Evolutionary conservation across 2,797 vertebrate genomes (phyloP).

Genomic region (Sebastes elongatus): DNA sequence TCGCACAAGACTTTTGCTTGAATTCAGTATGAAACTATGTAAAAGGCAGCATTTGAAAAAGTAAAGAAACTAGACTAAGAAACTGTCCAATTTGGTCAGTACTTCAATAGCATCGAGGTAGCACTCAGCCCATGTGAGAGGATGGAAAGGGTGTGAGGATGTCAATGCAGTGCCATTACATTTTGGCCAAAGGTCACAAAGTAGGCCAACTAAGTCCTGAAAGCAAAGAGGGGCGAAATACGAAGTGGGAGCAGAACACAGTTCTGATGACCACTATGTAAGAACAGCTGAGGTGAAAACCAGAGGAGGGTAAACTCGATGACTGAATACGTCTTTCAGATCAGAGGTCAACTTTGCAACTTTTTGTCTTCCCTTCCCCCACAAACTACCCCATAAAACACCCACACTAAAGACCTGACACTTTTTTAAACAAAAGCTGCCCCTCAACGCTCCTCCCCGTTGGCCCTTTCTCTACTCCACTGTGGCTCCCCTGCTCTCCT

Average conservation of each 20-base stretch:
- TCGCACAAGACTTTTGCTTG: background rate
- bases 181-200: slow-evolving; percentile 46
- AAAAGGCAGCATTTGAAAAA: background rate
- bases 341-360: slow-evolving; percentile 15
- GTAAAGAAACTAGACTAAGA: background rate
- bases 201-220: slow-evolving; percentile 26
- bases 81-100: background rate
- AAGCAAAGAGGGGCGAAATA: slow-evolving; percentile 25
- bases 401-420: slow-evolving; percentile 23
- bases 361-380: slow-evolving; percentile 24
- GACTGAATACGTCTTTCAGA: slow-evolving; percentile 40
- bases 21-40: background rate
- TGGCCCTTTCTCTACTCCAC: slow-evolving; percentile 25
- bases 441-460: slow-evolving; percentile 21
- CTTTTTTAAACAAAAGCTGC: slow-evolving; percentile 42
- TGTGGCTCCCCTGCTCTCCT: slow-evolving; percentile 42
- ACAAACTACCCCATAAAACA: slow-evolving; percentile 22
- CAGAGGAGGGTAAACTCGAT: background rate
- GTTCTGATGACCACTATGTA: background rate
- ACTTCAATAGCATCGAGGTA: background rate
- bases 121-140: background rate
- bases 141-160: background rate
- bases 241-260: slow-evolving; percentile 9
- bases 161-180: slow-evolving; percentile 32
- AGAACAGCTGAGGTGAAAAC: background rate